Evolutionary conservation across 2,888 invertebrate genomes (phyloP).

Genomic region (Eretmocerus hayati): DNA sequence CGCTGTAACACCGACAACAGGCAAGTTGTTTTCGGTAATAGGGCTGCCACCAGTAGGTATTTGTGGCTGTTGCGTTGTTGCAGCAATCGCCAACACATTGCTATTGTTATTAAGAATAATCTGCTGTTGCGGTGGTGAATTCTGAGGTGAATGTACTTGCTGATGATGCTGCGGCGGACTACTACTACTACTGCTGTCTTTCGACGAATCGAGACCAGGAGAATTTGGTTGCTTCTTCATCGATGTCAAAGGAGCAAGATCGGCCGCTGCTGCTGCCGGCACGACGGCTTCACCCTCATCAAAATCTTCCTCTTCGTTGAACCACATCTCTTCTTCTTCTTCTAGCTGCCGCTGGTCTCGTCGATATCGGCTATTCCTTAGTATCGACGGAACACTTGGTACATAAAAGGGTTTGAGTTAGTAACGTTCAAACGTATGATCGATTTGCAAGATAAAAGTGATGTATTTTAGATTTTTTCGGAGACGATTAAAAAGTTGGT

Average conservation of each 20-base stretch:
- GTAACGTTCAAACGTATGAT: not conserved
- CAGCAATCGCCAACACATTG: constrained; percentile 35
- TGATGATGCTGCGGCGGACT: too few relatives aligned
- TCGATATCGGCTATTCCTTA: constrained; percentile 74
- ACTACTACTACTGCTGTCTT: constrained; percentile 11
- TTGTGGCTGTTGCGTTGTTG: constrained; percentile 33
- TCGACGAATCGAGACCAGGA: constrained; percentile 15
- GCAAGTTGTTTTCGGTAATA: constrained; percentile 37
- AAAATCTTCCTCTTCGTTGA: constrained; percentile 92
- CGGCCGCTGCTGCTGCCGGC: constrained; percentile 45
- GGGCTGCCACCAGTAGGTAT: constrained; percentile 37
- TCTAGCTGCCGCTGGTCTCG: constrained; percentile 90
- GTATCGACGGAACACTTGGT: constrained; percentile 76
- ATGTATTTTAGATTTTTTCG: not conserved
- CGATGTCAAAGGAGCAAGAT: constrained; percentile 43
- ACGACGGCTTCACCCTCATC: constrained; percentile 67
- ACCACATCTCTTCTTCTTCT: constrained; percentile 99
- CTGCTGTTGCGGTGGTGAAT: constrained; percentile 7
- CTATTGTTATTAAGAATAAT: constrained; percentile 35
- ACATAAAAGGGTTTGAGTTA: not conserved
- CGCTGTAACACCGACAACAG: constrained; percentile 10
- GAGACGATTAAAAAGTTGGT: not conserved
- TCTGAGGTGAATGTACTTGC: too few relatives aligned
- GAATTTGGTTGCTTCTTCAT: constrained; percentile 33
- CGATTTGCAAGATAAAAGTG: not conserved